phyloP scores from a whole-genome alignment of 2,113 vertebrate genomes.

The Lynx canadensis region DNA sequence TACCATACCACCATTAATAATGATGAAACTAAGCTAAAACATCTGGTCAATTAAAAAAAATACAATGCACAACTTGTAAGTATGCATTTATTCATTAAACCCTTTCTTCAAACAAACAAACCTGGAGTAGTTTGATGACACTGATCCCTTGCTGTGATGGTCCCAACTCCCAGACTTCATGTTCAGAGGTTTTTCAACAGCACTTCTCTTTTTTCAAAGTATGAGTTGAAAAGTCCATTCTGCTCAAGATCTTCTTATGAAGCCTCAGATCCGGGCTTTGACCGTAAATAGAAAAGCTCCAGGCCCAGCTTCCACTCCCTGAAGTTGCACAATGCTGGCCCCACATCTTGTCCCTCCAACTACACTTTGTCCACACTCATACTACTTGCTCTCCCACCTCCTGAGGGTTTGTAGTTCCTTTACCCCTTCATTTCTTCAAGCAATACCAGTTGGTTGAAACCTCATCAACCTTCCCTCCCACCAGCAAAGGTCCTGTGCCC shows the following conservation, averaged over 20 bases:
- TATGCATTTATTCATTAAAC: neutral
- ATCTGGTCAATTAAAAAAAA: neutral
- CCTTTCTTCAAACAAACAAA: conserved; percentile 18
- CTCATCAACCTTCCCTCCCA: neutral
- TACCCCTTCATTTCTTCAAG: neutral
- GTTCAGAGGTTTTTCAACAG: neutral
- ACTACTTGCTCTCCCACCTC: neutral
- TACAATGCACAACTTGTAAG: neutral
- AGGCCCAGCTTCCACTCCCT: neutral
- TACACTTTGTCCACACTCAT: neutral
- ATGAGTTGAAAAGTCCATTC: neutral
- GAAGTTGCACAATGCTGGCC: neutral
- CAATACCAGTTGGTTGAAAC: neutral
- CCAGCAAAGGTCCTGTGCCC: neutral
- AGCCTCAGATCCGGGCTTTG: neutral
- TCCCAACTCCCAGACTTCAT: neutral
- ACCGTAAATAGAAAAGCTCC: neutral
- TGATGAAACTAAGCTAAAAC: conserved; percentile 15
- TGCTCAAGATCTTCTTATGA: neutral
- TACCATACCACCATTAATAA: neutral
- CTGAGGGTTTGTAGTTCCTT: neutral
- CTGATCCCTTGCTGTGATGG: no score
- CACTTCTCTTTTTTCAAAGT: neutral
- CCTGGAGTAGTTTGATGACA: neutral
- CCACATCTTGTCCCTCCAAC: neutral